phyloP scores from a whole-genome alignment of 1,140 invertebrate genomes.

The Cyphomyrmex costatus region DNA sequence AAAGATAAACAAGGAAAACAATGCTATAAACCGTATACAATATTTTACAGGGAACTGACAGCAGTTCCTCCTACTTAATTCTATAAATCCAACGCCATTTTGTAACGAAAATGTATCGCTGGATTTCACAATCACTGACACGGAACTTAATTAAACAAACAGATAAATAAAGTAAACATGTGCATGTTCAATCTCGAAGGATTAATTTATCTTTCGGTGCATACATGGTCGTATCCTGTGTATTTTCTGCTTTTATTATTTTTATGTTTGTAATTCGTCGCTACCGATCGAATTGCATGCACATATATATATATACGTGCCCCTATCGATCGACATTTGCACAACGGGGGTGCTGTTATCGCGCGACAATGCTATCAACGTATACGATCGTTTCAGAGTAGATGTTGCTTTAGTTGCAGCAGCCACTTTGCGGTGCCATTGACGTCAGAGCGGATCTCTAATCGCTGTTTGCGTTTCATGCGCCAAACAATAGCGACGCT shows the following conservation, averaged over 20 bases:
- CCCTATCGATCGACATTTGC: slow-evolving; percentile 52
- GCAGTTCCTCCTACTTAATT: slow-evolving; percentile 28
- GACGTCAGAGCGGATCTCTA: slow-evolving; percentile 66
- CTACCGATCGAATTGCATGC: slow-evolving; percentile 45
- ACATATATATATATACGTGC: neutral
- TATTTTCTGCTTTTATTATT: slow-evolving; percentile 36
- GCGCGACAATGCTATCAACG: slow-evolving; percentile 45
- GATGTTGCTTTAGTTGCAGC: slow-evolving; percentile 61
- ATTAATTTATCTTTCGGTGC: slow-evolving; percentile 57
- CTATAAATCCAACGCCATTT: slow-evolving; percentile 31
- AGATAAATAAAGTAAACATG: slow-evolving; percentile 57
- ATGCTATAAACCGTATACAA: neutral
- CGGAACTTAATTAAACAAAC: slow-evolving; percentile 59
- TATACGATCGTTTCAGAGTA: slow-evolving; percentile 49
- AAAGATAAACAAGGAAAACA: neutral
- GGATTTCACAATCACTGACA: slow-evolving; percentile 16
- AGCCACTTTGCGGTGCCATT: slow-evolving; percentile 66
- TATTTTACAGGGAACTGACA: neutral
- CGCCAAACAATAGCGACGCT: slow-evolving; percentile 32
- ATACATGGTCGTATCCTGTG: neutral
- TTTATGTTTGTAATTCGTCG: slow-evolving; percentile 55
- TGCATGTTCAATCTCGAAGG: slow-evolving; percentile 60
- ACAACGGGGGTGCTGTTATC: slow-evolving; percentile 42
- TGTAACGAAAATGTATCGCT: slow-evolving; percentile 19
- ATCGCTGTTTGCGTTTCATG: slow-evolving; percentile 49